Evolutionary conservation across 2,888 invertebrate genomes (phyloP).

Genomic region (Parascotia fuliginaria): DNA sequence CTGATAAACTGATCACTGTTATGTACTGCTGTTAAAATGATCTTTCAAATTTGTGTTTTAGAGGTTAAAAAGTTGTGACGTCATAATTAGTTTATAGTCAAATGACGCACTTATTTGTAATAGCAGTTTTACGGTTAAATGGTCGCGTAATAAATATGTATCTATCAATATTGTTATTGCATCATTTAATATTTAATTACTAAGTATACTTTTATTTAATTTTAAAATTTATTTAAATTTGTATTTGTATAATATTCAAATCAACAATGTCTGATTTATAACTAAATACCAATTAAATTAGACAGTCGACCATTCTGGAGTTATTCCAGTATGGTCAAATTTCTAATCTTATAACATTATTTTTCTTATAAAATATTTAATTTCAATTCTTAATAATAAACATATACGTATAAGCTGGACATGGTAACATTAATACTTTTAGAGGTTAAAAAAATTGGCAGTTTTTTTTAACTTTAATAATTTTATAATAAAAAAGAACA

Average conservation of each 20-base stretch:
- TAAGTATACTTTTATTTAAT: neutral
- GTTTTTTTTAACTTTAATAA: conserved; percentile 38
- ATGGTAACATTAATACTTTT: conserved; percentile 39
- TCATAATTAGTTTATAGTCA: too few relatives aligned
- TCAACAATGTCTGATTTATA: conserved; percentile 23
- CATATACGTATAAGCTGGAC: conserved; percentile 30
- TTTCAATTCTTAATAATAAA: conserved; percentile 36
- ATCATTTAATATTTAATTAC: too few relatives aligned
- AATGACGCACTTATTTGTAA: too few relatives aligned
- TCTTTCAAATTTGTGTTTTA: too few relatives aligned
- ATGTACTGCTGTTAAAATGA: too few relatives aligned
- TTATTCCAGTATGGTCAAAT: conserved; percentile 73
- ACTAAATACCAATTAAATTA: conserved; percentile 70
- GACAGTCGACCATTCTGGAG: conserved; percentile 77
- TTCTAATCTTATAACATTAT: conserved; percentile 65
- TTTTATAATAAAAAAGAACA: conserved; percentile 16
- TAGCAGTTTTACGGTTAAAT: too few relatives aligned
- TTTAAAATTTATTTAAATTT: neutral
- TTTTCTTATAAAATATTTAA: conserved; percentile 52
- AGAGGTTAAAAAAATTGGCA: conserved; percentile 45
- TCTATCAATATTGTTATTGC: too few relatives aligned
- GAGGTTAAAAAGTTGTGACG: too few relatives aligned
- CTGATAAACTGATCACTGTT: too few relatives aligned
- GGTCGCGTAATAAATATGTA: too few relatives aligned
- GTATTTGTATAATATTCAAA: conserved; percentile 24